These are phyloP conservation scores for Arion vulgaris DNA, from an alignment of 1,140 invertebrate genomes.

Conservation along the genomic window DNA sequence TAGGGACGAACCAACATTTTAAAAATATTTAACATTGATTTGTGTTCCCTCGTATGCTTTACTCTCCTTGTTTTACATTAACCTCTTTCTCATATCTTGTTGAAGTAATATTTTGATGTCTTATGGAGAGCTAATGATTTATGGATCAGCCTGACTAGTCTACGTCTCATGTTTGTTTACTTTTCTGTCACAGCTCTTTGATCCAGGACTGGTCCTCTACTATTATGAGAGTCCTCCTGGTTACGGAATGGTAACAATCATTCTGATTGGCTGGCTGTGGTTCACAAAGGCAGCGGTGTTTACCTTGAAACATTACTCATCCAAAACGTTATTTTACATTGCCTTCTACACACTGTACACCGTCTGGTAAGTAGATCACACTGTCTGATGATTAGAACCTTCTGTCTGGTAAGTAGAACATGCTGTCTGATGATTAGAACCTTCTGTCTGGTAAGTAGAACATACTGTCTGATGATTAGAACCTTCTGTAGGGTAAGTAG, in stretches of 20 bases:
- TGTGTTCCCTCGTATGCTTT: no score
- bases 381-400: neutral
- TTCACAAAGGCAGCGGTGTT: slow-evolving; percentile 86
- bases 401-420: slow-evolving; percentile 58
- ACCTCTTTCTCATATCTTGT: no score
- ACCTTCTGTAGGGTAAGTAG: slow-evolving; percentile 60
- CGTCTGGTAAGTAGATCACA: slow-evolving; percentile 58
- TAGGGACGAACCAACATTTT: no score
- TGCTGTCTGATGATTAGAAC: neutral
- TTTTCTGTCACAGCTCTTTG: slow-evolving; percentile 80
- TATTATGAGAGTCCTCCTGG: slow-evolving; percentile 91
- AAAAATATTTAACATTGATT: no score
- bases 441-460: slow-evolving; percentile 58
- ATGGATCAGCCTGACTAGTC: no score
- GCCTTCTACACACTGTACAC: slow-evolving; percentile 78
- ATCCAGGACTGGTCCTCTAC: slow-evolving; percentile 90
- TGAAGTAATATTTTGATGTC: no score
- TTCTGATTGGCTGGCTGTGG: slow-evolving; percentile 85
- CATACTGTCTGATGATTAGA: neutral
- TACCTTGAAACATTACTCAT: slow-evolving; percentile 86
- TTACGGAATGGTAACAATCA: slow-evolving; percentile 84
- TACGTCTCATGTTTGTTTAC: no score
- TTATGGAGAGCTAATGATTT: no score
- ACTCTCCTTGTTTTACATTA: no score
- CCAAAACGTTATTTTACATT: slow-evolving; percentile 81